Conservation (phyloP, 2,113 vertebrate genomes). For the Hipposideros armiger region DNA sequence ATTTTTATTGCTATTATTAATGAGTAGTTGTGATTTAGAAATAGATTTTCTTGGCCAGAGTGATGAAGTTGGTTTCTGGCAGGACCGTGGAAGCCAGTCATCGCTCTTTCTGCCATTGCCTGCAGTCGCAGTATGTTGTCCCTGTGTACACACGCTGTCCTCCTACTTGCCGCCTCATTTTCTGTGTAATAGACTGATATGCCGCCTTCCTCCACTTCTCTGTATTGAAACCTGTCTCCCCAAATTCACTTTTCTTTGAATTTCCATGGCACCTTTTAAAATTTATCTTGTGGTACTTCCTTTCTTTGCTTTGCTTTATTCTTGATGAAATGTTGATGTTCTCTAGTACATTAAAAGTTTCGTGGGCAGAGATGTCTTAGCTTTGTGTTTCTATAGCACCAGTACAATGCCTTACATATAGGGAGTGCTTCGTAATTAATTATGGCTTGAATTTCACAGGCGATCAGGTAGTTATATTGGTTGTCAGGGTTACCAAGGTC, state of each 20-base stretch:
- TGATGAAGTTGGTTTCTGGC: neutral
- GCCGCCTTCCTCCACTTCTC: neutral
- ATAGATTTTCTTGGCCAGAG: neutral
- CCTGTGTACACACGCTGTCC: neutral
- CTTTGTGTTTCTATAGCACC: neutral
- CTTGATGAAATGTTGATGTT: neutral
- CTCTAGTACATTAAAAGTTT: neutral
- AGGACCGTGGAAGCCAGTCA: neutral
- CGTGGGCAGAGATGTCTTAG: neutral
- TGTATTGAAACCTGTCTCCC: neutral
- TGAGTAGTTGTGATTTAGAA: neutral
- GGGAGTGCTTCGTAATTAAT: neutral
- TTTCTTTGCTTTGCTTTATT: neutral
- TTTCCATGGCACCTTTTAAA: neutral
- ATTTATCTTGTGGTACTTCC: neutral
- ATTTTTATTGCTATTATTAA: neutral
- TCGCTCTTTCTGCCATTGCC: neutral
- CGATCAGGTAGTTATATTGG: neutral
- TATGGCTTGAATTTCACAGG: neutral
- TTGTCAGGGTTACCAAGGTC: constrained; percentile 7
- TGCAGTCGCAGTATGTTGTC: neutral
- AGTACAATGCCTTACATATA: neutral
- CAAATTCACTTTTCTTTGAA: neutral
- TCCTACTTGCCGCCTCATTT: neutral
- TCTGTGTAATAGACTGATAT: neutral